These are phyloP conservation scores for Hypsibius dujardini DNA, from an alignment of 1,140 invertebrate species.

Conservation along the genomic window DNA sequence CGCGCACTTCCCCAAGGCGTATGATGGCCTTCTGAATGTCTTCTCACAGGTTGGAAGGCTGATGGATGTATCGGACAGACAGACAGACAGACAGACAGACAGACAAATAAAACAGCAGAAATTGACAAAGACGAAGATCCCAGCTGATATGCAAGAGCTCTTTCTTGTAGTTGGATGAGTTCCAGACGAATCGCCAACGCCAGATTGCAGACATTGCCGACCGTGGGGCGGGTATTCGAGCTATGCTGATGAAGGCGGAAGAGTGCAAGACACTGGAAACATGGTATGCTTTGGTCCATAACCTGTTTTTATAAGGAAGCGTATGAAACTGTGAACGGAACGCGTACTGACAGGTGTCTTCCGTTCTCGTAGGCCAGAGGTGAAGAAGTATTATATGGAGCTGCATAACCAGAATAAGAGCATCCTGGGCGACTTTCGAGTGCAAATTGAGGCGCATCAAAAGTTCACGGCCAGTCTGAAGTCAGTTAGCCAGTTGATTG, in stretches of 20 bases:
- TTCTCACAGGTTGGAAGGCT: constrained; percentile 10
- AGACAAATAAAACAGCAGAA: neutral
- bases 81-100: neutral
- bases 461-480: constrained; percentile 1
- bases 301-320: too few relatives aligned
- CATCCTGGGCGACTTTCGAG: constrained; percentile 1
- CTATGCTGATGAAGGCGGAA: constrained; percentile 13
- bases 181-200: constrained; percentile 1
- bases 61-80: too few relatives aligned
- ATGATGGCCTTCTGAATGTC: neutral
- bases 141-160: too few relatives aligned
- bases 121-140: too few relatives aligned
- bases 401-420: constrained; percentile 4
- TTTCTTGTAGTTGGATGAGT: constrained; percentile 9
- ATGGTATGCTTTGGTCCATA: too few relatives aligned
- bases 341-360: too few relatives aligned
- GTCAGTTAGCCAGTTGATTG: neutral
- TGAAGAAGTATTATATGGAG: constrained; percentile 9
- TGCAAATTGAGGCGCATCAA: neutral
- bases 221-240: constrained; percentile 9
- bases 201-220: constrained; percentile 11
- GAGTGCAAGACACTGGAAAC: neutral
- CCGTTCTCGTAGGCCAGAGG: neutral
- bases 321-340: too few relatives aligned
- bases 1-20: constrained; percentile 13